phyloP scores from a whole-genome alignment of 2,797 vertebrate species.

The Heterohyrax brucei region DNA sequence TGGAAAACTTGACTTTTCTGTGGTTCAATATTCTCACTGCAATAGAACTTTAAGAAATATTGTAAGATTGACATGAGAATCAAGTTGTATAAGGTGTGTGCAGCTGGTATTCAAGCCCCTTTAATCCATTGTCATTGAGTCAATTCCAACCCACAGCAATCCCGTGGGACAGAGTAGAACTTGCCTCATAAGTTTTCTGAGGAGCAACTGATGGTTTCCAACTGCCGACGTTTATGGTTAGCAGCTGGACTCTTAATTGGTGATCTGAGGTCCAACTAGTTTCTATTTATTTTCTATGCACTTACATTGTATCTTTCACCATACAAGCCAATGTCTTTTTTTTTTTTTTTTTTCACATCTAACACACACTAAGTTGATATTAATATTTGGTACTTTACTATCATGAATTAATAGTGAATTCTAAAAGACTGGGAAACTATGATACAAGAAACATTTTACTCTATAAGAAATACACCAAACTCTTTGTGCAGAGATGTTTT shows the following conservation, averaged over 20 bases:
- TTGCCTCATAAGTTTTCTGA: too few relatives aligned
- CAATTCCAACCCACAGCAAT: too few relatives aligned
- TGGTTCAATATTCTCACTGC: background rate
- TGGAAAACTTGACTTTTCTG: background rate
- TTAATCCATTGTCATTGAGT: too few relatives aligned
- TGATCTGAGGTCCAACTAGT: background rate
- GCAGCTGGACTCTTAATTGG: too few relatives aligned
- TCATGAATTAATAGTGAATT: background rate
- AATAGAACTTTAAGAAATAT: background rate
- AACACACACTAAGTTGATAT: background rate
- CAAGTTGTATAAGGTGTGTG: background rate
- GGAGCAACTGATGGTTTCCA: too few relatives aligned
- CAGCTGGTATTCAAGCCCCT: background rate
- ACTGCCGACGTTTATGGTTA: too few relatives aligned
- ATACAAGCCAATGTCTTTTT: background rate
- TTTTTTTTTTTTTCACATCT: background rate
- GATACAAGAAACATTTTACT: background rate
- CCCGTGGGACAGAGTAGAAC: too few relatives aligned
- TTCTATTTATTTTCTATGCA: slow-evolving; percentile 39
- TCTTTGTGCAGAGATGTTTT: background rate
- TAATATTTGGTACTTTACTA: slow-evolving; percentile 3
- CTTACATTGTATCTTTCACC: background rate
- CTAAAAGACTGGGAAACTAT: slow-evolving; percentile 9
- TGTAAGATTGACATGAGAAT: background rate
- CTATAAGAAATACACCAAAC: background rate